phyloP scores from a whole-genome alignment of 2,113 vertebrate species.

The Cettia cetti region DNA sequence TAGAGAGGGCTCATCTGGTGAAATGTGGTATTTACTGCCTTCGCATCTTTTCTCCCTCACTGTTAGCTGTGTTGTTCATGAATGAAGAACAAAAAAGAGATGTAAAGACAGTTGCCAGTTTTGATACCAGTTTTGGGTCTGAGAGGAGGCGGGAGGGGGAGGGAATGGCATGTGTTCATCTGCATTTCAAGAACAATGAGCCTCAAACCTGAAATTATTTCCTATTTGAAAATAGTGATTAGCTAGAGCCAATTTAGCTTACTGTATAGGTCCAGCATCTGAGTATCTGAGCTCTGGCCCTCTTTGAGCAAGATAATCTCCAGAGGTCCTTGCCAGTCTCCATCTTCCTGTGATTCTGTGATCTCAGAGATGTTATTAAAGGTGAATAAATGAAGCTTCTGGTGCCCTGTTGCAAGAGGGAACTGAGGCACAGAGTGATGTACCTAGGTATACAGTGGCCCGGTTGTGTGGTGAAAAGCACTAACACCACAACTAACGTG shows the following conservation, averaged over 20 bases:
- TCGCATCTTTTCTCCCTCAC: neutral
- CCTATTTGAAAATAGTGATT: slow-evolving; percentile 9
- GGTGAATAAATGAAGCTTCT: neutral
- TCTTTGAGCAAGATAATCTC: neutral
- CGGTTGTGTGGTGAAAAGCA: neutral
- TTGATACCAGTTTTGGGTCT: slow-evolving; percentile 10
- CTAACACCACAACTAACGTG: neutral
- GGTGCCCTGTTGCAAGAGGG: neutral
- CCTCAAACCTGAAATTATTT: slow-evolving; percentile 20
- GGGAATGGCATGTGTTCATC: slow-evolving; percentile 12
- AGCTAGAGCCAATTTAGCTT: neutral
- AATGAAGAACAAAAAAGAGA: slow-evolving; percentile 12
- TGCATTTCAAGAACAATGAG: slow-evolving; percentile 19
- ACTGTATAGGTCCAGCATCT: neutral
- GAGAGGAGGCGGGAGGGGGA: slow-evolving; percentile 4
- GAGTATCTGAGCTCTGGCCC: neutral
- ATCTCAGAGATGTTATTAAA: neutral
- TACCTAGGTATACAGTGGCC: neutral
- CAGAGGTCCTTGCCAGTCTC: neutral
- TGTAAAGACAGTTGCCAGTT: neutral
- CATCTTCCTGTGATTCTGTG: neutral
- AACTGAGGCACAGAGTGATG: neutral
- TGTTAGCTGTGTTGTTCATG: neutral
- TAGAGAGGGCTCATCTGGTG: neutral
- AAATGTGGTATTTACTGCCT: neutral